phyloP scores from a whole-genome alignment of 2,113 vertebrate genomes.

The Apodemus speciosus region DNA sequence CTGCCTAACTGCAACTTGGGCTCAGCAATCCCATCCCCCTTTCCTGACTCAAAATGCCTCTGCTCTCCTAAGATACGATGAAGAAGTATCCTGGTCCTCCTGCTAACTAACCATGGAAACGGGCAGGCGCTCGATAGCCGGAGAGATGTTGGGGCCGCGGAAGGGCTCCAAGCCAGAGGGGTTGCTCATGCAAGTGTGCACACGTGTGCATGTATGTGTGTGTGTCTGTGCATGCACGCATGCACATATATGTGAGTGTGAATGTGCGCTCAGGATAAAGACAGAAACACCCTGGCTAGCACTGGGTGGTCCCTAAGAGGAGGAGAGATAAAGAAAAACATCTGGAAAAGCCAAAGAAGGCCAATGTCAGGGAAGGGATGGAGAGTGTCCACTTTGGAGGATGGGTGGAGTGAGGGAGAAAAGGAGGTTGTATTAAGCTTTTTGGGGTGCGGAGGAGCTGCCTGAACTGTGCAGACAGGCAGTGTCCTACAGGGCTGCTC shows the following conservation, averaged over 20 bases:
- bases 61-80: not conserved
- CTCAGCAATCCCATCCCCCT: not conserved
- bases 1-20: not conserved
- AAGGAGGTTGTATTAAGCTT: fast-evolving
- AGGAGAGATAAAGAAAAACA: not conserved
- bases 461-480: no score
- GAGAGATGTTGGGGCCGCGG: not conserved
- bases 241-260: not conserved
- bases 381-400: fast-evolving
- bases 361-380: not conserved
- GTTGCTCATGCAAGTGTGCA: no score
- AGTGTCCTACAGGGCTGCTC: not conserved
- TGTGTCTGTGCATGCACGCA: not conserved
- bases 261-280: no score
- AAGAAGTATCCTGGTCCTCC: not conserved
- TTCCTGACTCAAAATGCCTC: not conserved
- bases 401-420: fast-evolving
- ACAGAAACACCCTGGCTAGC: not conserved
- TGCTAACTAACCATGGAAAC: not conserved
- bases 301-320: no score
- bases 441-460: not conserved
- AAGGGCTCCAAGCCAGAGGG: not conserved
- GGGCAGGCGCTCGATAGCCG: not conserved
- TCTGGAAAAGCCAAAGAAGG: not conserved
- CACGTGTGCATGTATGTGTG: not conserved